Percentiles rank a stretch among this genome's conserved stretches.
Evolutionary conservation across 2,113 vertebrate genomes (phyloP).

Genomic region (Pimephales promelas): DNA sequence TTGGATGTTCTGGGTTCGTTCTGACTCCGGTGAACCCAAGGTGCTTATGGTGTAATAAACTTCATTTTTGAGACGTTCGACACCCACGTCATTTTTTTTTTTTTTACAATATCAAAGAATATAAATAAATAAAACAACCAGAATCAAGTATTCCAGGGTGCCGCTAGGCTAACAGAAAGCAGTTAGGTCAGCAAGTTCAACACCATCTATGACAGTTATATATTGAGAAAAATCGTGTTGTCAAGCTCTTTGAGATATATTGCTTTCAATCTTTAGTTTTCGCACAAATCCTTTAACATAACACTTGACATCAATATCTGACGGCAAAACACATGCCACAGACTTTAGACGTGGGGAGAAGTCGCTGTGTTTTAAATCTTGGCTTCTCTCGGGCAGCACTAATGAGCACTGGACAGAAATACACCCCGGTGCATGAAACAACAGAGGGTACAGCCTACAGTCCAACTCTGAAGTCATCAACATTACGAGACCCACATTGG

Average conservation of each 20-base stretch:
- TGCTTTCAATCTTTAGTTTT: not conserved
- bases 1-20: no score
- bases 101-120: no score
- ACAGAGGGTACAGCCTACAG: conserved; percentile 25
- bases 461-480: conserved; percentile 27
- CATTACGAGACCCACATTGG: conserved; percentile 21
- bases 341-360: conserved; percentile 36
- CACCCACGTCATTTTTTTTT: no score
- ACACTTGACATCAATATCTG: conserved; percentile 21
- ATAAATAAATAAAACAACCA: no score
- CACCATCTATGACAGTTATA: not conserved
- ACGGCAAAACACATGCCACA: conserved; percentile 32
- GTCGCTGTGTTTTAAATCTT: conserved; percentile 39
- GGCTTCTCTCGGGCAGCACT: conserved; percentile 42
- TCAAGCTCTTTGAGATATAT: not conserved
- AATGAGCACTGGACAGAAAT: conserved; percentile 56
- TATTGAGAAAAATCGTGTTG: not conserved
- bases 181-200: conserved; percentile 20
- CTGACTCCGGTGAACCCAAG: no score
- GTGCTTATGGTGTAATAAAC: no score
- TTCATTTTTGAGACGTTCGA: no score
- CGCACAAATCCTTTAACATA: not conserved
- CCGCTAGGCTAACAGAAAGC: not conserved
- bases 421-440: conserved; percentile 25
- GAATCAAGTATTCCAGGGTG: not conserved